Base-by-base conservation (phyloP, 2,113 vertebrate genomes). In the Raja brachyura region DNA sequence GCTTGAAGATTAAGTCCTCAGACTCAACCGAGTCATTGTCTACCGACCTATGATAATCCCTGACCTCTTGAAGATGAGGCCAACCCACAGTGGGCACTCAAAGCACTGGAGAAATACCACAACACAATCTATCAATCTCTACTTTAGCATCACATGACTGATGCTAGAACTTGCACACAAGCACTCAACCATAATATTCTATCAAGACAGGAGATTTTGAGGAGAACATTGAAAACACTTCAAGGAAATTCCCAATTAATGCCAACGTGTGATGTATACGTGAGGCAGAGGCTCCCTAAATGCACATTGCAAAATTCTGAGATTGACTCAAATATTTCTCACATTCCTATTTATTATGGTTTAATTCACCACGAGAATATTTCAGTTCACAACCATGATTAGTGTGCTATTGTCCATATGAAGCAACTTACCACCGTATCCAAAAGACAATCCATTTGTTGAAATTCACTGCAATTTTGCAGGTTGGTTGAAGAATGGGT, bases 371-470 rank as follows among this genome's bases (percentile, higher is more conserved):
- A 28, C 22, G 22, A 48, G 8, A 18, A 8, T 22, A 85, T 88
- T 88, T 63, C 59, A 88, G n/a, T n/a, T 31, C 83, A 88, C 13
- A 31, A 1, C 63, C 83, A 31, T 28, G 11, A n/a, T 63, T 31
- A 28, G 4, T 61, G 5, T 25, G 83, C 59, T 88, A 63, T n/a
- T 33, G 28, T 88, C 3, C 61, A 88, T n/a, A 63, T 18, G 6
- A 75, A 93, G n/a, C 14, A 93, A 74, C 93, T 93, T 93, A 94
- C 94, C 93, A 94, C 93, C 59, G 85, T 93, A 93, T 93, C 90
- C 59, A 33, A 90, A 73, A 93, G 48, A 90, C 94, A 93, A 33
- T 93, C 93, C 6, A 93, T 33, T 73, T 48, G 75, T 31, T 88
- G 81, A 54, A 76, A 25, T 61, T 75, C 85, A 70, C 93, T 93